Evolutionary conservation across 2,113 vertebrate species (phyloP), one percentile per base, ranked within the genome.

Genomic region (Vicugna pacos): DNA sequence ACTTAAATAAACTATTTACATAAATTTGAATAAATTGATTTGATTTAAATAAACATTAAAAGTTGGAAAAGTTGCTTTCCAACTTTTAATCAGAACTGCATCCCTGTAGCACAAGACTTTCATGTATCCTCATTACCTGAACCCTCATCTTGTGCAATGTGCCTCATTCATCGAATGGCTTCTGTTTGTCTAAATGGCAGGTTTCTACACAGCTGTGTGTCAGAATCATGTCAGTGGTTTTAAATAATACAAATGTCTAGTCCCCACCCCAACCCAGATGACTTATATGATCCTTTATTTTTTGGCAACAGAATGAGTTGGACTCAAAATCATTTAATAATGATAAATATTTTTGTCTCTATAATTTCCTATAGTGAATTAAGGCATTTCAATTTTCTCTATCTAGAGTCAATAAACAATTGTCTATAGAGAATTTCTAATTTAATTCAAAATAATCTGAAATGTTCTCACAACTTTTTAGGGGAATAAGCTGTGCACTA

Each of bases 241-340:
- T 46, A n/a, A 70, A 96, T 75, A 60, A 7, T 48, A 26, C 0
- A 4, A 67, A 19, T 32, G 46, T 9, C 76, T 89, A 56, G 16
- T 72, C 20, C 30, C 46, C 20, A n/a, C 19, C 38, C 38, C 38
- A 42, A 42, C 38, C 30, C 70, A 70, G 28, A 48, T 70, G 65
- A 65, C 70, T 46, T 84, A 46, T 24, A 70, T 38, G 80, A 19
- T 48, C 32, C 20, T 26, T 60, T 80, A 67, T 87, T 79, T 28
- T 56, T 75, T 24, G 52, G 81, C 67, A n/a, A 35, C 12, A 46
- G 52, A 84, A 91, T 88, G 5, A 81, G 58, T 88, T 93, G 20
- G 16, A 20, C 82, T 92, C 58, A 80, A 42, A 94, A 80, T 84
- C 52, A 79, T 48, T 94, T 72, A 76, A 70, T 62, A 94, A 82